A percentile compares a stretch with the other conserved stretches of the same genome.
phyloP scores from a whole-genome alignment of 1,140 invertebrate genomes.

The Sycophaga agraensis region DNA sequence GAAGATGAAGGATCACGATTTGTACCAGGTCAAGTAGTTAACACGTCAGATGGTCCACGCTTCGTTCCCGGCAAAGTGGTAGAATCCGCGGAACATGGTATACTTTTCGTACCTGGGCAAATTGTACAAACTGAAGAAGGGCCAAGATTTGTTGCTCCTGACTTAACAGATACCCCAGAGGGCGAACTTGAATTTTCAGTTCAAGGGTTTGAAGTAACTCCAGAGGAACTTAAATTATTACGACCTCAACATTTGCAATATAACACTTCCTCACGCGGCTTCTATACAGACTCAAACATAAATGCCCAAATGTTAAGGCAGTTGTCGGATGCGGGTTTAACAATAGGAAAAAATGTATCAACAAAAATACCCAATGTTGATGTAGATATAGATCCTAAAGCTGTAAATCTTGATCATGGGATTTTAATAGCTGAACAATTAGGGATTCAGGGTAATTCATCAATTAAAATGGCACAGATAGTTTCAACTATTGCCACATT shows the following conservation, averaged over 20 bases:
- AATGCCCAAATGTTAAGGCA: constrained; percentile 69
- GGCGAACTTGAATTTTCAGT: constrained; percentile 71
- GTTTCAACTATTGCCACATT: constrained; percentile 50
- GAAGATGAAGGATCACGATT: constrained; percentile 71
- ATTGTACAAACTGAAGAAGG: constrained; percentile 73
- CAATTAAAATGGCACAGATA: constrained; percentile 56
- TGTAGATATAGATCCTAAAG: constrained; percentile 63
- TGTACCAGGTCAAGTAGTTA: constrained; percentile 73
- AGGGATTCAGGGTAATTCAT: constrained; percentile 47
- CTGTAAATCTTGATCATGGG: constrained; percentile 52
- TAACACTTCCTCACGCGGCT: constrained; percentile 59
- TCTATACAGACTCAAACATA: constrained; percentile 65
- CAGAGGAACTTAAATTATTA: constrained; percentile 67
- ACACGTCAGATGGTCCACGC: constrained; percentile 69
- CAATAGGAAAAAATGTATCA: constrained; percentile 66
- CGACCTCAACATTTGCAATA: constrained; percentile 59
- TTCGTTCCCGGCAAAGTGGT: constrained; percentile 74
- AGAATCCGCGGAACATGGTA: constrained; percentile 65
- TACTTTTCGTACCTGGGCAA: constrained; percentile 71
- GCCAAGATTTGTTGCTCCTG: constrained; percentile 70
- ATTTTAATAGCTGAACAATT: constrained; percentile 52
- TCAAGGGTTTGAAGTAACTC: constrained; percentile 73
- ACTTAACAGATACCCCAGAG: constrained; percentile 66
- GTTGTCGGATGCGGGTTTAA: constrained; percentile 70
- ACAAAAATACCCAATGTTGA: constrained; percentile 65